phyloP scores from a whole-genome alignment of 2,888 invertebrate genomes.

The Patella pellucida region DNA sequence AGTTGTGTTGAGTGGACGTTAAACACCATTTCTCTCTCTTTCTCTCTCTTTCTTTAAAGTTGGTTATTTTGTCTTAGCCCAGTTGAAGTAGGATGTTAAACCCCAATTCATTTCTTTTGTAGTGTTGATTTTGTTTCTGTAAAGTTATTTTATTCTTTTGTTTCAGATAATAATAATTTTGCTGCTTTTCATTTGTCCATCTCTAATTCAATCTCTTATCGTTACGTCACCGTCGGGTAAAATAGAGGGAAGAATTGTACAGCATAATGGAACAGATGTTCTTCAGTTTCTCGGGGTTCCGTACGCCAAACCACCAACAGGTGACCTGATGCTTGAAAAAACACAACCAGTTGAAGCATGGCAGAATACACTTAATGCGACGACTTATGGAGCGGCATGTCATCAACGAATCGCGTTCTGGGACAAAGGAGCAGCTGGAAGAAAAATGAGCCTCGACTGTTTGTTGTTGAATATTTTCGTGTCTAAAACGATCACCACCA shows the following conservation, averaged over 20 bases:
- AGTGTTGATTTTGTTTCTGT: too few relatives aligned
- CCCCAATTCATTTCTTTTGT: too few relatives aligned
- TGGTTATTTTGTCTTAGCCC: too few relatives aligned
- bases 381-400: slow-evolving; percentile 18
- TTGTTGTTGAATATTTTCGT: not conserved
- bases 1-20: too few relatives aligned
- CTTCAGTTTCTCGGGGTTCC: slow-evolving; percentile 56
- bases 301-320: slow-evolving; percentile 77
- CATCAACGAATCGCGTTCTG: slow-evolving; percentile 6
- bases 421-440: not conserved
- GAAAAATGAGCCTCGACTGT: not conserved
- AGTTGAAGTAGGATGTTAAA: too few relatives aligned
- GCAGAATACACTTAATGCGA: slow-evolving; percentile 72
- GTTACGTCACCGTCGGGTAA: slow-evolving; percentile 9
- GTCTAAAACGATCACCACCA: not conserved
- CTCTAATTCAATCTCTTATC: too few relatives aligned
- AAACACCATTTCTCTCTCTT: too few relatives aligned
- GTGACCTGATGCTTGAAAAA: slow-evolving; percentile 50
- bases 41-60: too few relatives aligned
- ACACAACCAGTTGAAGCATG: slow-evolving; percentile 57
- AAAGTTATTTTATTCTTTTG: too few relatives aligned
- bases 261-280: slow-evolving; percentile 4
- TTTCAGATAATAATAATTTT: too few relatives aligned
- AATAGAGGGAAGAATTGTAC: slow-evolving; percentile 17
- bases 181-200: too few relatives aligned